These are phyloP conservation scores for Nothura maculosa DNA, from an alignment of 2,797 vertebrate species.

Conservation along the genomic window DNA sequence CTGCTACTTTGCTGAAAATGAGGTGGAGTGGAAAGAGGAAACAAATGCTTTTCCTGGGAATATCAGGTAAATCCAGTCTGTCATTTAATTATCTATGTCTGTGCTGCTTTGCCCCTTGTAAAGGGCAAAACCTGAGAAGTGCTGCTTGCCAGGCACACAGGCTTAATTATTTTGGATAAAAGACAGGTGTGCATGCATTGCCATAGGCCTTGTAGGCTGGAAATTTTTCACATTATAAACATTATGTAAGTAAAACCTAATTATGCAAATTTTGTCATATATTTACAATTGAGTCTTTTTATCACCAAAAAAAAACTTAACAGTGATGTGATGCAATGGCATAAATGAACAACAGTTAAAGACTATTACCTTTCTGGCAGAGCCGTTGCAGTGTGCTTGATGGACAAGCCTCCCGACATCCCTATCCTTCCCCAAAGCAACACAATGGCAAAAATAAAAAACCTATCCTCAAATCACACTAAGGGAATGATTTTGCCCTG, in stretches of 20 bases:
- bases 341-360: neutral
- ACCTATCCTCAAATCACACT: neutral
- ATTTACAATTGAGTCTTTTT: neutral
- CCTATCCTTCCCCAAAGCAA: neutral
- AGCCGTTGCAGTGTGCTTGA: neutral
- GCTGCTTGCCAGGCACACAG: neutral
- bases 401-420: neutral
- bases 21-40: neutral
- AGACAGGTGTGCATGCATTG: neutral
- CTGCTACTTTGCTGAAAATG: constrained; percentile 6
- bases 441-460: neutral
- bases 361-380: neutral
- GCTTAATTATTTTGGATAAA: neutral
- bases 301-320: neutral
- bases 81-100: neutral
- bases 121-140: neutral
- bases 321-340: neutral
- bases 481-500: neutral
- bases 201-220: neutral
- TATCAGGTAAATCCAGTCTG: constrained; percentile 3
- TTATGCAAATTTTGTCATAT: neutral
- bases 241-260: neutral
- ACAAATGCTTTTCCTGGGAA: rapidly evolving
- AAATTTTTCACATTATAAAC: neutral
- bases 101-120: neutral